These are phyloP conservation scores for Nomada fabriciana DNA, from an alignment of 2,888 invertebrate species.

Conservation along the genomic window DNA sequence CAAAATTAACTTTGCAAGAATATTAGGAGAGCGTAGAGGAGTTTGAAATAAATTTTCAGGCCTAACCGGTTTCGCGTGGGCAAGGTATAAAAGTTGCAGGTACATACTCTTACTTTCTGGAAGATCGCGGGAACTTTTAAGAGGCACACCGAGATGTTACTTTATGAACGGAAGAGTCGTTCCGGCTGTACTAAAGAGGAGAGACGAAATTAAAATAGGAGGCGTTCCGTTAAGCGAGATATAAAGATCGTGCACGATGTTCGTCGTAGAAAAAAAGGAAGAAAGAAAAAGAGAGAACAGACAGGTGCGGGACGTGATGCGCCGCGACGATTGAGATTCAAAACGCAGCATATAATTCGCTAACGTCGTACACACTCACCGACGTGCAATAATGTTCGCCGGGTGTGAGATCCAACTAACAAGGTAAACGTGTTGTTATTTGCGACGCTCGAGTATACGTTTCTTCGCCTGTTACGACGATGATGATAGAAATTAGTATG, in stretches of 20 bases:
- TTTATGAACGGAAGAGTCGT: slow-evolving; percentile 8
- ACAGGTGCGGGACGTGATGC: slow-evolving; percentile 51
- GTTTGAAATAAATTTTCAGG: too few species aligned
- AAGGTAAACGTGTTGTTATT: slow-evolving; percentile 57
- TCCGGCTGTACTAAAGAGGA: not conserved
- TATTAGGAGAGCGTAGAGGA: too few species aligned
- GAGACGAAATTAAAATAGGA: slow-evolving; percentile 29
- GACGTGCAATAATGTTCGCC: slow-evolving; percentile 50
- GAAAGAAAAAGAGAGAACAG: not conserved
- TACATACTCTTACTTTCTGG: too few species aligned
- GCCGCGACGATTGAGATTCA: slow-evolving; percentile 57
- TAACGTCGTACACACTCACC: slow-evolving; percentile 45
- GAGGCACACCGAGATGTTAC: not conserved
- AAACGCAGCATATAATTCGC: slow-evolving; percentile 55
- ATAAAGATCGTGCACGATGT: slow-evolving; percentile 41
- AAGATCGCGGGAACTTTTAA: not conserved
- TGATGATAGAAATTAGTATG: slow-evolving; percentile 41
- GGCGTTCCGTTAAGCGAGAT: slow-evolving; percentile 24
- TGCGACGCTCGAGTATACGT: slow-evolving; percentile 23
- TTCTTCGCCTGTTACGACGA: slow-evolving; percentile 13
- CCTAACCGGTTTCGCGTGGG: too few species aligned
- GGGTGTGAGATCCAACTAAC: slow-evolving; percentile 55
- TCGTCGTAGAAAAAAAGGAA: not conserved
- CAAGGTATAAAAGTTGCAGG: not conserved
- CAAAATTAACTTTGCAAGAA: too few species aligned